A percentile compares a stretch with the other conserved stretches of the same genome.
Evolutionary conservation across 2,113 vertebrate genomes (phyloP).

Genomic region (Percina caprodes): DNA sequence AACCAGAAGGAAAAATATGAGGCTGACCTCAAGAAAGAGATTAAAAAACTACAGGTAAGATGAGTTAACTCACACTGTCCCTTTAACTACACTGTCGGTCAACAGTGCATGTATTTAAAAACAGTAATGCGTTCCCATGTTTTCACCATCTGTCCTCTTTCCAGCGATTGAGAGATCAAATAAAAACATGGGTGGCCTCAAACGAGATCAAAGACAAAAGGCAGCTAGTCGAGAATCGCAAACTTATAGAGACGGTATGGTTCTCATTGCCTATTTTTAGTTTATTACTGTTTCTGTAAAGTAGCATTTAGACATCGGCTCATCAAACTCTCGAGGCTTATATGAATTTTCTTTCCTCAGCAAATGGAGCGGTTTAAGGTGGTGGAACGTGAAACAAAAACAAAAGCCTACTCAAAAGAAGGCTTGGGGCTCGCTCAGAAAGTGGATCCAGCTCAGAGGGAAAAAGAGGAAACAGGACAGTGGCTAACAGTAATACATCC

Average conservation of each 20-base stretch:
- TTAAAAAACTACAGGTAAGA: constrained; percentile 94
- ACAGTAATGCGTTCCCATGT: background rate
- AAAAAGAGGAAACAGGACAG: constrained; percentile 94
- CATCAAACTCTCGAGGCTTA: background rate
- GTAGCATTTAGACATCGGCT: background rate
- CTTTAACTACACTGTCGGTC: background rate
- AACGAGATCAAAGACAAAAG: constrained; percentile 98
- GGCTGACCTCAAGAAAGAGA: constrained; percentile 96
- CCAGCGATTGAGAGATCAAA: constrained; percentile 95
- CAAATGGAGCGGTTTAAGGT: constrained; percentile 98
- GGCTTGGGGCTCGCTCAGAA: constrained; percentile 94
- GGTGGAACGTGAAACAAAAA: constrained; percentile 96
- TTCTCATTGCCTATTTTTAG: background rate
- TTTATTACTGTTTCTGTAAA: background rate
- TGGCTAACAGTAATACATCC: constrained; percentile 90
- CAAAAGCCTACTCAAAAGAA: constrained; percentile 96
- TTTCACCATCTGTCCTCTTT: constrained; percentile 3
- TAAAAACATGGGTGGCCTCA: constrained; percentile 97
- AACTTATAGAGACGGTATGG: constrained; percentile 94
- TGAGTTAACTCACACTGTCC: accelerated
- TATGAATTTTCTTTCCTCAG: constrained; percentile 69
- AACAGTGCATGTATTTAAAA: background rate
- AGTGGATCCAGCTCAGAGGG: constrained; percentile 94
- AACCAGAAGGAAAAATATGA: constrained; percentile 98
- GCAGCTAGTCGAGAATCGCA: constrained; percentile 95